Percentiles rank a stretch among this genome's conserved stretches.
Evolutionary conservation across 2,888 invertebrate genomes (phyloP).

Genomic region (Volucella bombylans): DNA sequence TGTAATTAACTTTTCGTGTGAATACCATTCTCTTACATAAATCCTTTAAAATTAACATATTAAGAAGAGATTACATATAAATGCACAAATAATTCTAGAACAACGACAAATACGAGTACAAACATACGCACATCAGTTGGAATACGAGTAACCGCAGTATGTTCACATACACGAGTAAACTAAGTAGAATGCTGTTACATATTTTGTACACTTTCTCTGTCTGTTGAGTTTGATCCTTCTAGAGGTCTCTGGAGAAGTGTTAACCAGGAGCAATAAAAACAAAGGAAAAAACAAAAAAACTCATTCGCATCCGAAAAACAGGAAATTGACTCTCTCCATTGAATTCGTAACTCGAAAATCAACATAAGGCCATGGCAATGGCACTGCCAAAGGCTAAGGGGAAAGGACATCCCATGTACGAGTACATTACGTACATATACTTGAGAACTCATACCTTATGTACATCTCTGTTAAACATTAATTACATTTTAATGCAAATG

Average conservation of each 20-base stretch:
- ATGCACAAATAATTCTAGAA: conserved; percentile 74
- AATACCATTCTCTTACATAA: conserved; percentile 75
- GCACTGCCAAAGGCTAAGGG: too few relatives aligned
- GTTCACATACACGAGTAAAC: conserved; percentile 28
- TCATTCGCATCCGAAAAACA: conserved; percentile 50
- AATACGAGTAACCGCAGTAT: conserved; percentile 33
- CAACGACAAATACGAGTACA: conserved; percentile 61
- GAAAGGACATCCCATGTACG: conserved; percentile 8
- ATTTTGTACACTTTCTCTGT: conserved; percentile 44
- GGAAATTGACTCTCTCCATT: conserved; percentile 58
- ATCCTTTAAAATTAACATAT: conserved; percentile 77
- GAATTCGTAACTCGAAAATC: conserved; percentile 46
- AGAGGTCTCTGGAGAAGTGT: conserved; percentile 3
- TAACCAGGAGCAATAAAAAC: conserved; percentile 4
- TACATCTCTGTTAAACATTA: conserved; percentile 64
- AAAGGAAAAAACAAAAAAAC: conserved; percentile 1
- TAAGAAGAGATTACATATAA: conserved; percentile 76
- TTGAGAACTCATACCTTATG: not conserved
- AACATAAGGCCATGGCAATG: conserved; percentile 32
- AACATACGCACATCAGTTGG: conserved; percentile 32
- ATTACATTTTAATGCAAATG: conserved; percentile 72
- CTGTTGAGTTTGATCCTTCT: conserved; percentile 1
- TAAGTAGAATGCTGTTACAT: conserved; percentile 26
- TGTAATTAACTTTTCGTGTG: conserved; percentile 75
- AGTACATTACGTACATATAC: not conserved